These are phyloP conservation scores for Sminthopsis crassicaudata DNA, from an alignment of 2,113 vertebrate genomes.

Conservation along the genomic window DNA sequence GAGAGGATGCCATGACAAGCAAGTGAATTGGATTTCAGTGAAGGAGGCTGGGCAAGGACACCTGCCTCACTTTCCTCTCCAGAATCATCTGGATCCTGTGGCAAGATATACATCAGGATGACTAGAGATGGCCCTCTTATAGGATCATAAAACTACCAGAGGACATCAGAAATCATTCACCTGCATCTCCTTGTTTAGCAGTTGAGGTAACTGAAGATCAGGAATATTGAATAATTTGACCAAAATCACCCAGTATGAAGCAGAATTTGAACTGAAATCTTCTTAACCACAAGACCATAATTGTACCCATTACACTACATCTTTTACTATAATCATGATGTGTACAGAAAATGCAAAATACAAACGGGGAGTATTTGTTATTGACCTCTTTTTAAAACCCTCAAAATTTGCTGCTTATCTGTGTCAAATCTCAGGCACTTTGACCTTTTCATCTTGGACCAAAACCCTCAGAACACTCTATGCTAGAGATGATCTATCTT, in stretches of 20 bases:
- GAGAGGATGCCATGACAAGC: too few species aligned
- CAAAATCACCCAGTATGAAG: neutral
- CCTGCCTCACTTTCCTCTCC: too few species aligned
- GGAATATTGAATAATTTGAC: neutral
- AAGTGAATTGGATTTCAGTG: too few species aligned
- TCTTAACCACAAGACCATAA: neutral
- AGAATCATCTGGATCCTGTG: too few species aligned
- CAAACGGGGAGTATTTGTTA: neutral
- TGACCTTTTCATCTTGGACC: neutral
- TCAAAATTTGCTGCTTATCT: neutral
- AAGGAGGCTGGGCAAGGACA: too few species aligned
- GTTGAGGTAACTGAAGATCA: neutral
- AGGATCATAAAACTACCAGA: neutral
- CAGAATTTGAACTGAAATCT: neutral
- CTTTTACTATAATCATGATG: neutral
- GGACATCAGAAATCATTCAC: neutral
- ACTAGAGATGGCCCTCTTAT: neutral
- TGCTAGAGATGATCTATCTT: neutral
- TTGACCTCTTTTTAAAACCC: neutral
- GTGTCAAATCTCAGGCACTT: neutral
- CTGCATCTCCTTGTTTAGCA: neutral
- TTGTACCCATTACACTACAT: neutral
- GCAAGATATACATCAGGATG: too few species aligned
- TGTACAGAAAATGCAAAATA: neutral
- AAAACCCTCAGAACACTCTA: fast-evolving